Conservation (phyloP, 2,113 vertebrate genomes). For the Hippotragus niger region DNA sequence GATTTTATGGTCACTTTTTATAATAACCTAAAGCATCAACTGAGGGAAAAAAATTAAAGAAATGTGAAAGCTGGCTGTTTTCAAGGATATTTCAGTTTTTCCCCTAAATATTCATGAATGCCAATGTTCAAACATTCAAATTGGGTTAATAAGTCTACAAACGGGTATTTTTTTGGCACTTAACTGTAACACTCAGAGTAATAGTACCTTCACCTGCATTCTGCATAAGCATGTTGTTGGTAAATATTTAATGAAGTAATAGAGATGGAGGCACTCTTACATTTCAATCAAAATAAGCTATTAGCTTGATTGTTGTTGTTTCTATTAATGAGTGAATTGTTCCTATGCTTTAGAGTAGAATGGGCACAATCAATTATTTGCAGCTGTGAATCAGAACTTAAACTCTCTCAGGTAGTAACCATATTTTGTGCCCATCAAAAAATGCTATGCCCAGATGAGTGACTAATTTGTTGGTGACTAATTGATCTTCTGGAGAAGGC, state of each 20-base stretch:
- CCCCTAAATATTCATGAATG: slow-evolving; percentile 61
- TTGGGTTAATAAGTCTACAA: background rate
- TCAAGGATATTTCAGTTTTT: slow-evolving; percentile 41
- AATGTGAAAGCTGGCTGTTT: slow-evolving; percentile 54
- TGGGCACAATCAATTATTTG: background rate
- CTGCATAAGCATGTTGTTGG: background rate
- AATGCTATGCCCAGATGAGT: background rate
- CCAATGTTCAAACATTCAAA: slow-evolving; percentile 10
- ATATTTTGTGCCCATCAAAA: background rate
- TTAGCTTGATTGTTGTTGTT: background rate
- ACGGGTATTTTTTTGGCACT: background rate
- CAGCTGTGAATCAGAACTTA: background rate
- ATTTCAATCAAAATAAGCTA: background rate
- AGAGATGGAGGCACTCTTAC: background rate
- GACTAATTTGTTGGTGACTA: background rate
- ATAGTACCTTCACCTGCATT: background rate
- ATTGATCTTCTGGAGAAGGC: background rate
- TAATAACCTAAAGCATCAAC: slow-evolving; percentile 38
- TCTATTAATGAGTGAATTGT: background rate
- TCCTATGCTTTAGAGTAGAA: background rate
- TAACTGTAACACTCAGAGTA: background rate
- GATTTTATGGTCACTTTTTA: slow-evolving; percentile 60
- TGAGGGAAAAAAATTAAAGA: slow-evolving; percentile 38
- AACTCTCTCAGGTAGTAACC: background rate
- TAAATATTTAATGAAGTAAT: slow-evolving; percentile 4